phyloP scores from a whole-genome alignment of 2,113 vertebrate species.

The Centrocercus urophasianus region DNA sequence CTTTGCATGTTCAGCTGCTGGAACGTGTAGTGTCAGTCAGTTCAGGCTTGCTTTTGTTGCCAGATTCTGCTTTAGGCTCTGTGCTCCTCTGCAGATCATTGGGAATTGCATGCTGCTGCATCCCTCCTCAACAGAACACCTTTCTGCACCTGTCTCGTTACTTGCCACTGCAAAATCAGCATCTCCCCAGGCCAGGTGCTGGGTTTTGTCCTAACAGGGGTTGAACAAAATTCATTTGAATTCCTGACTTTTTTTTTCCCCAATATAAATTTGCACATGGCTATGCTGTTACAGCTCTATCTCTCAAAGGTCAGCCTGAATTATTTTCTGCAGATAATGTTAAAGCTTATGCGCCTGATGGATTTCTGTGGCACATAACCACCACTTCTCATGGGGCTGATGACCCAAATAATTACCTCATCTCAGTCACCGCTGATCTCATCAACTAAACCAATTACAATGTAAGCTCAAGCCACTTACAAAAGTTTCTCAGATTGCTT shows the following conservation, averaged over 20 bases:
- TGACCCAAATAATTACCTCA: conserved; percentile 32
- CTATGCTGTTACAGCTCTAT: neutral
- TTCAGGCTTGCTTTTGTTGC: neutral
- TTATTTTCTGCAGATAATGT: conserved; percentile 7
- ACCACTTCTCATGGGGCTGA: neutral
- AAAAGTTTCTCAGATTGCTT: neutral
- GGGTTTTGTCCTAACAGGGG: neutral
- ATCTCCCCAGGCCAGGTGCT: neutral
- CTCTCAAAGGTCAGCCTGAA: conserved; percentile 39
- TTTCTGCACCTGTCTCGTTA: neutral
- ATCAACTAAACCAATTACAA: conserved; percentile 7
- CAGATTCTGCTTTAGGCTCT: neutral
- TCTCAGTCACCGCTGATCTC: neutral
- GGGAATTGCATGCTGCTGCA: rapidly evolving
- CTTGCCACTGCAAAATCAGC: neutral
- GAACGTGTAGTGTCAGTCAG: neutral
- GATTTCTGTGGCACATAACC: conserved; percentile 33
- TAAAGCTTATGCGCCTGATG: conserved; percentile 5
- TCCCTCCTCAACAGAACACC: neutral
- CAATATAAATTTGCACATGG: neutral
- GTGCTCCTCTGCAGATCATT: neutral
- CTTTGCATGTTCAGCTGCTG: neutral
- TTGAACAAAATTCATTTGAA: neutral
- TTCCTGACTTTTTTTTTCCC: neutral
- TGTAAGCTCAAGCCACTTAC: neutral